These are phyloP conservation scores for Bombus confusus DNA, from an alignment of 1,140 invertebrate genomes.

Conservation along the genomic window DNA sequence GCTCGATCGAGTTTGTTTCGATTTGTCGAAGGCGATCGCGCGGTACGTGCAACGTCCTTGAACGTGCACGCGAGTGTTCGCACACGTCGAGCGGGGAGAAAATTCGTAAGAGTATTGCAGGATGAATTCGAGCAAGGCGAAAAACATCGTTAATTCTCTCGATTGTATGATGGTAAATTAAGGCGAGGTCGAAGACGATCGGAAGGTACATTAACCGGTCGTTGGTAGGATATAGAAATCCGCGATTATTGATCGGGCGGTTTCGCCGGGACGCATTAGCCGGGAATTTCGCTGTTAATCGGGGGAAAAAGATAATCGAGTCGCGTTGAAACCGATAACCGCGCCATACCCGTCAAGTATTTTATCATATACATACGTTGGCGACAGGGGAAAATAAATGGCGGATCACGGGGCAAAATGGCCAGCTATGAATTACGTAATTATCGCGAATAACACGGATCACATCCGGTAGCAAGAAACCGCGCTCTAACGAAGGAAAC, in stretches of 20 bases:
- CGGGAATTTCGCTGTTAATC: background rate
- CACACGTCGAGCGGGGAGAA: too few species aligned
- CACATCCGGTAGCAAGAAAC: background rate
- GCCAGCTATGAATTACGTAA: constrained; percentile 3
- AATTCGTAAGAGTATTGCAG: background rate
- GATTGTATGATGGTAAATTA: background rate
- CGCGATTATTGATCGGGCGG: background rate
- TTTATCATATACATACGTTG: background rate
- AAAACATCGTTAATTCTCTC: background rate
- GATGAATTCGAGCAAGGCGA: background rate
- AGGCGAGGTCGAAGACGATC: background rate
- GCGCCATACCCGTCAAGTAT: background rate
- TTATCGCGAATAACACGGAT: background rate
- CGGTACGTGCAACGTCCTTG: background rate
- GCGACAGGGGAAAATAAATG: background rate
- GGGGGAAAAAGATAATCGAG: background rate
- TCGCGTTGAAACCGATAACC: background rate
- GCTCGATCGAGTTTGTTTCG: constrained; percentile 40
- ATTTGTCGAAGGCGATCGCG: constrained; percentile 37
- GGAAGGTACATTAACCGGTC: background rate
- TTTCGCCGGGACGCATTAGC: background rate
- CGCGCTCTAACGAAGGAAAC: background rate
- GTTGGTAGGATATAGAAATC: background rate
- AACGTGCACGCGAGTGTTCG: background rate
- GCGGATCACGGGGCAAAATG: background rate